Conservation (phyloP, 2,113 vertebrate genomes). For the Felis chaus region DNA sequence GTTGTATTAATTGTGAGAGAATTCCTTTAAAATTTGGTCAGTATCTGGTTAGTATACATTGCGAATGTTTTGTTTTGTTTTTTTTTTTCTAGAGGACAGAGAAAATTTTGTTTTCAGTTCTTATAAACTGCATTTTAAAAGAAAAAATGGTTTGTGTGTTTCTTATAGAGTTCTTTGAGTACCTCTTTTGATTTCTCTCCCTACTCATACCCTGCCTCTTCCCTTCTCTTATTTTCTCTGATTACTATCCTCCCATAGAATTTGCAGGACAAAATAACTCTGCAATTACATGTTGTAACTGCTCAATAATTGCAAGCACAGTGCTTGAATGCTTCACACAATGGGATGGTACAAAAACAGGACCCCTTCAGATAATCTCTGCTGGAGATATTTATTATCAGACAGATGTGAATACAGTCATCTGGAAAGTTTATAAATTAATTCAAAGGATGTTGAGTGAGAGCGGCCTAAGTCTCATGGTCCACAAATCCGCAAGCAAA, state of each 20-base stretch:
- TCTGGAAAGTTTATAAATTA: background rate
- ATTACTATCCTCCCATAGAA: background rate
- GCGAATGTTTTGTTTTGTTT: background rate
- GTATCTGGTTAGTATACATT: background rate
- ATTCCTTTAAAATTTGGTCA: background rate
- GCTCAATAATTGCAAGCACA: background rate
- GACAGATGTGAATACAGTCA: constrained; percentile 28
- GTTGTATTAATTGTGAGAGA: background rate
- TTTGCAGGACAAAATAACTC: constrained; percentile 53
- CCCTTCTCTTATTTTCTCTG: constrained; percentile 21
- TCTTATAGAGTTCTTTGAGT: background rate
- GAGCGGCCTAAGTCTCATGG: background rate
- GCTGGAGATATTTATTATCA: background rate
- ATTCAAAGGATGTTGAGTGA: constrained; percentile 19
- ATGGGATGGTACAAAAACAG: background rate
- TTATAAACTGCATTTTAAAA: constrained; percentile 14
- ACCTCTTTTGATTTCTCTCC: background rate
- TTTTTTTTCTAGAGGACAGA: constrained; percentile 17
- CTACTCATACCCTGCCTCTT: background rate
- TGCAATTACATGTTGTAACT: constrained; percentile 33
- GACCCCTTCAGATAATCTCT: background rate
- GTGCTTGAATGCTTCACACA: background rate
- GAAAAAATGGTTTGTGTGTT: background rate
- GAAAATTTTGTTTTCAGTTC: background rate
- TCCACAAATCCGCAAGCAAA: background rate